Evolutionary conservation across 2,888 invertebrate species (phyloP).

Genomic region (Acronicta psi): DNA sequence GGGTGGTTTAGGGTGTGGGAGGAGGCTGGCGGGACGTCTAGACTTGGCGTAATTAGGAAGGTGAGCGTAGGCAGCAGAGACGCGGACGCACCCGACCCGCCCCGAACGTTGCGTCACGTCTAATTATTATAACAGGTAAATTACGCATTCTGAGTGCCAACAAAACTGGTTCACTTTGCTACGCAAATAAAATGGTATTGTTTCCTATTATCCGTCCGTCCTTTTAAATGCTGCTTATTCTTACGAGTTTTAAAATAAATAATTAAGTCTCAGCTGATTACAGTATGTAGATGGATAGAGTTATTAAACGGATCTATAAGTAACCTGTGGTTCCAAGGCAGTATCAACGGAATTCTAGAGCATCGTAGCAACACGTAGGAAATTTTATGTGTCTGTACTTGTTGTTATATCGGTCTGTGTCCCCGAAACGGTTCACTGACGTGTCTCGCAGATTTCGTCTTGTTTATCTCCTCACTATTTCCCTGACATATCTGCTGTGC

Average conservation of each 20-base stretch:
- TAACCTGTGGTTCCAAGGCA: constrained; percentile 17
- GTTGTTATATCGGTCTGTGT: constrained; percentile 59
- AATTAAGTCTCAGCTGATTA: too few relatives aligned
- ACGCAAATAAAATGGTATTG: background rate
- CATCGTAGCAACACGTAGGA: constrained; percentile 45
- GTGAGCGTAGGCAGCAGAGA: constrained; percentile 79
- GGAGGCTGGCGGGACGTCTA: constrained; percentile 82
- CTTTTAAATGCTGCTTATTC: background rate
- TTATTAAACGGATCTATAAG: too few relatives aligned
- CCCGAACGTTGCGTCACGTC: constrained; percentile 66
- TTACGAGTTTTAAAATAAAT: too few relatives aligned
- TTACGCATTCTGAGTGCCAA: constrained; percentile 55
- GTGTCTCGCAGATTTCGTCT: constrained; percentile 57
- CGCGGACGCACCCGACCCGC: constrained; percentile 62
- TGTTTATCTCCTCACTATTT: constrained; percentile 62
- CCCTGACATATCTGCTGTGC: constrained; percentile 38
- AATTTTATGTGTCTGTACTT: constrained; percentile 56
- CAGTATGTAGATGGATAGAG: too few relatives aligned
- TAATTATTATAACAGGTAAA: constrained; percentile 71
- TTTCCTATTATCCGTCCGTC: background rate
- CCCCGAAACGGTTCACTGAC: constrained; percentile 74
- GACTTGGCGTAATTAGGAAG: constrained; percentile 86
- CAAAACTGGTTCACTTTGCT: constrained; percentile 8
- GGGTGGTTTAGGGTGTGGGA: constrained; percentile 63
- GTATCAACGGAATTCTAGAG: constrained; percentile 47